Evolutionary conservation across 2,113 vertebrate species (phyloP).

Genomic region (Noturus placidus): DNA sequence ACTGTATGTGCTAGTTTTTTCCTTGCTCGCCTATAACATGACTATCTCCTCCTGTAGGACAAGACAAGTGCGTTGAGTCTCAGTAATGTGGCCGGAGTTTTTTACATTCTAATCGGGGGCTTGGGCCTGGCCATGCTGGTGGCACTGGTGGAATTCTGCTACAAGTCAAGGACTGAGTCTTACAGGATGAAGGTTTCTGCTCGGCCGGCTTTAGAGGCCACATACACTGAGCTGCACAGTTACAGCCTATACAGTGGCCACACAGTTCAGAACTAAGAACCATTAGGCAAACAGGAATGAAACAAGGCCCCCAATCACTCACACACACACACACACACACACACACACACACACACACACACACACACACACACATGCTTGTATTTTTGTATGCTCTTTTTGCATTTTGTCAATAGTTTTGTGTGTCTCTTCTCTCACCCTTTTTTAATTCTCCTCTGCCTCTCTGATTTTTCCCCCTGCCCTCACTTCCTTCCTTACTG

Average conservation of each 20-base stretch:
- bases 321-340: constrained; percentile 53
- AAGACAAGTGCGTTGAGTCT: constrained; percentile 98
- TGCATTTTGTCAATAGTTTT: constrained; percentile 52
- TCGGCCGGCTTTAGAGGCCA: constrained; percentile 74
- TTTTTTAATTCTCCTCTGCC: constrained; percentile 57
- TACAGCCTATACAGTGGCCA: constrained; percentile 76
- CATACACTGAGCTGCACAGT: constrained; percentile 79
- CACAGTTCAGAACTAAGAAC: constrained; percentile 77
- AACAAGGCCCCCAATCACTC: neutral
- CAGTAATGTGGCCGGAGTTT: constrained; percentile 97
- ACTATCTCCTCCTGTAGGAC: constrained; percentile 77
- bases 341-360: constrained; percentile 40
- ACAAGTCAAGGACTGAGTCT: constrained; percentile 98
- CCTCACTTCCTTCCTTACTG: neutral
- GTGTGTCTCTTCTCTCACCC: constrained; percentile 27
- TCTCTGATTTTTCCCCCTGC: neutral
- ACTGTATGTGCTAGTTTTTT: neutral
- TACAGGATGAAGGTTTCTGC: constrained; percentile 96
- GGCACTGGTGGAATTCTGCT: constrained; percentile 99
- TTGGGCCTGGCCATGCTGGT: constrained; percentile 99
- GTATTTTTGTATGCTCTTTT: constrained; percentile 18
- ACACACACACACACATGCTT: constrained; percentile 39
- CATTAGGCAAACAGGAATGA: neutral
- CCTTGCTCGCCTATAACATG: constrained; percentile 14
- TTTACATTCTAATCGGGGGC: constrained; percentile 99